A percentile compares a stretch with the other conserved stretches of the same genome.
phyloP scores from a whole-genome alignment of 1,140 invertebrate species.

The Drosophila ogumai region DNA sequence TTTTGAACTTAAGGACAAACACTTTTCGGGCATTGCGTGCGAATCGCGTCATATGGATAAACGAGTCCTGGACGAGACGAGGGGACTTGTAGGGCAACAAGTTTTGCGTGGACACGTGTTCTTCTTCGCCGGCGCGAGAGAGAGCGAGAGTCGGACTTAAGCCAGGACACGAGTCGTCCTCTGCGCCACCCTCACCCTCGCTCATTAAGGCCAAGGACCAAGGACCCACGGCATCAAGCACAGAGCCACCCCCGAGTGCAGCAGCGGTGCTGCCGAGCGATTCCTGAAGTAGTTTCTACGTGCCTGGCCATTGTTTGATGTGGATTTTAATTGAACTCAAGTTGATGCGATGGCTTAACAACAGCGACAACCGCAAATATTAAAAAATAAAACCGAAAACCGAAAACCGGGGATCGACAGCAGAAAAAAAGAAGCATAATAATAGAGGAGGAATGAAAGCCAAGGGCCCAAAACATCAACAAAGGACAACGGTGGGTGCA shows the following conservation, averaged over 20 bases:
- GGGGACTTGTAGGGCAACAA: conserved; percentile 40
- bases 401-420: conserved; percentile 22
- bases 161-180: conserved; percentile 44
- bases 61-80: conserved; percentile 17
- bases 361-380: conserved; percentile 79
- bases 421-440: conserved; percentile 4
- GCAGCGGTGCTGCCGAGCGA: conserved; percentile 24
- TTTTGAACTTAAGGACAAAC: conserved; percentile 63
- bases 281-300: conserved; percentile 82
- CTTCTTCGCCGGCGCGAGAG: conserved; percentile 8
- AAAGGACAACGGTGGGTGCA: conserved; percentile 48
- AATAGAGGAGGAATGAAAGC: conserved; percentile 33
- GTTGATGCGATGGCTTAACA: conserved; percentile 74
- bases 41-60: conserved; percentile 60
- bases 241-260: conserved; percentile 17
- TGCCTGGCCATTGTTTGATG: conserved; percentile 84
- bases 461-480: conserved; percentile 43
- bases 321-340: conserved; percentile 85
- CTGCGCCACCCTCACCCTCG: not conserved
- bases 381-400: conserved; percentile 63
- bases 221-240: not conserved
- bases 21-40: conserved; percentile 53
- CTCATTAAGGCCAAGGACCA: not conserved
- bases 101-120: conserved; percentile 55
- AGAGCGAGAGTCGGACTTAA: conserved; percentile 34